Percentiles rank a stretch among this genome's conserved stretches.
phyloP scores from a whole-genome alignment of 35 echinoderm and acorn worm species.

The Amphiura filiformis region DNA sequence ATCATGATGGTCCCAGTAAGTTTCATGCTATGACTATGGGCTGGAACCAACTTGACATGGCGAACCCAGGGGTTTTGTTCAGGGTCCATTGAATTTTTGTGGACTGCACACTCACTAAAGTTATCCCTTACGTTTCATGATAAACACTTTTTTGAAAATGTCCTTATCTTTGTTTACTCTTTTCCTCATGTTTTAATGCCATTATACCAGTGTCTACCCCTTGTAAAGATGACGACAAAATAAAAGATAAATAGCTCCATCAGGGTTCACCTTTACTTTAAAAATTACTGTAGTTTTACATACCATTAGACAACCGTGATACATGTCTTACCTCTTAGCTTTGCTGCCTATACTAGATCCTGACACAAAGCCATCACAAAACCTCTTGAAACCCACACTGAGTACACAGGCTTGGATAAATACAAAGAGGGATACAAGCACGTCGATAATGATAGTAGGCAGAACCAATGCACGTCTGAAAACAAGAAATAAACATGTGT shows the following conservation, averaged over 20 bases:
- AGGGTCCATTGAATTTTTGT: too few relatives aligned
- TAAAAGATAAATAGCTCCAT: not conserved
- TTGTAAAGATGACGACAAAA: not conserved
- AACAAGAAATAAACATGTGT: not conserved
- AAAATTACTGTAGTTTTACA: too few relatives aligned
- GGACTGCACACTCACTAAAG: too few relatives aligned
- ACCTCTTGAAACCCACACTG: constrained; percentile 84
- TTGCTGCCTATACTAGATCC: not conserved
- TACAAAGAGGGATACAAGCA: constrained; percentile 8
- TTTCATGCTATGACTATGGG: too few relatives aligned
- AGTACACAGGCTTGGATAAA: constrained; percentile 74
- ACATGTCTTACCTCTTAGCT: too few relatives aligned
- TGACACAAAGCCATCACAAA: constrained; percentile 39
- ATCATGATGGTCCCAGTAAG: too few relatives aligned
- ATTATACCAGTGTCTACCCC: too few relatives aligned
- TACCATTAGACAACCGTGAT: not conserved
- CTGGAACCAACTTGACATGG: too few relatives aligned
- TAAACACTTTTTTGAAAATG: too few relatives aligned
- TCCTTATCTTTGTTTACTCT: not conserved
- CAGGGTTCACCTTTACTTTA: too few relatives aligned
- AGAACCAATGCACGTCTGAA: constrained; percentile 54
- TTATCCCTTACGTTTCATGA: too few relatives aligned
- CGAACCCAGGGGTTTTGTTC: too few relatives aligned
- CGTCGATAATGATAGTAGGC: constrained; percentile 57
- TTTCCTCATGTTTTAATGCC: not conserved